phyloP scores from a whole-genome alignment of 35 echinoderm and acorn worm species.

The Nesometra sesokonis region DNA sequence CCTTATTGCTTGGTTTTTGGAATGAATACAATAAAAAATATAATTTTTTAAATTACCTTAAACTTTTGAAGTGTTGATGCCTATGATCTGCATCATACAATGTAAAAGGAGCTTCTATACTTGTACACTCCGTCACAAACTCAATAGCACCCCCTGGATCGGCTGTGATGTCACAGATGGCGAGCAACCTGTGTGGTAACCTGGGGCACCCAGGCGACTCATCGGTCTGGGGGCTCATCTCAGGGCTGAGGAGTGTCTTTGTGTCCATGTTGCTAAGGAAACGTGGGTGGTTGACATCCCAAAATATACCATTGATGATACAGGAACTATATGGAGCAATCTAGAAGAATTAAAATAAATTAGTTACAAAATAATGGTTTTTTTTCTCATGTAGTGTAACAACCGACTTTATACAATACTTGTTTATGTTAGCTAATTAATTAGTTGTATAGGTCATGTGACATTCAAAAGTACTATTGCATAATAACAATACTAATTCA shows the following conservation, averaged over 20 bases:
- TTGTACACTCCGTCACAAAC: slow-evolving; percentile 79
- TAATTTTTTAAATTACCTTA: slow-evolving; percentile 30
- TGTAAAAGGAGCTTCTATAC: slow-evolving; percentile 76
- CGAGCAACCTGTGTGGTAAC: slow-evolving; percentile 82
- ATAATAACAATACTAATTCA: too few relatives aligned
- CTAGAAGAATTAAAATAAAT: too few relatives aligned
- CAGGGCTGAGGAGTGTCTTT: slow-evolving; percentile 50
- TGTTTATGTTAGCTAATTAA: too few relatives aligned
- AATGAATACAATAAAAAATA: too few relatives aligned
- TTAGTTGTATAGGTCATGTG: too few relatives aligned
- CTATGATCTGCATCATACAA: slow-evolving; percentile 76
- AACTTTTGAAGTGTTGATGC: slow-evolving; percentile 89
- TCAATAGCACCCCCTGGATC: slow-evolving; percentile 94
- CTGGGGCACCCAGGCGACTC: slow-evolving; percentile 55
- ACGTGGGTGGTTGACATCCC: slow-evolving; percentile 80
- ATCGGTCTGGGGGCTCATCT: slow-evolving; percentile 40
- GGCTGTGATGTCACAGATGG: slow-evolving; percentile 96
- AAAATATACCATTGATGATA: slow-evolving; percentile 96
- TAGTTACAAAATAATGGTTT: too few relatives aligned
- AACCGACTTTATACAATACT: too few relatives aligned
- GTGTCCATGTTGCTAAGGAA: slow-evolving; percentile 94
- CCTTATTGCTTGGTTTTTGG: too few relatives aligned
- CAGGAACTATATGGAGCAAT: slow-evolving; percentile 92
- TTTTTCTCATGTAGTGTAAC: too few relatives aligned
- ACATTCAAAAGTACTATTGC: too few relatives aligned